Evolutionary conservation across 2,888 invertebrate species (phyloP).

Genomic region (Drosophila borborema): DNA sequence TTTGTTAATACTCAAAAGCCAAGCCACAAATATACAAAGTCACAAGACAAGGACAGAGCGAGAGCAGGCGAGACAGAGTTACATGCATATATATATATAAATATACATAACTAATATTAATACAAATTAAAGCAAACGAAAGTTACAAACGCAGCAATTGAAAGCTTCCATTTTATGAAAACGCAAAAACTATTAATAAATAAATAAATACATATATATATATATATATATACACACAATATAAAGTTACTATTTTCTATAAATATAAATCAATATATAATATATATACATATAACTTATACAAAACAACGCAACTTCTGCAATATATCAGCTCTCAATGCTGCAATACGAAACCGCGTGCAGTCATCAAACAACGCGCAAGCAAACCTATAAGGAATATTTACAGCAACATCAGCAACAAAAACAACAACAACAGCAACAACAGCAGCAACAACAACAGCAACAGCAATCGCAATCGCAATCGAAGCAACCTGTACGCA

Average conservation of each 20-base stretch:
- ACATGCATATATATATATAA: conserved; percentile 11
- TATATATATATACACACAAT: conserved; percentile 15
- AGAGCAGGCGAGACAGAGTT: conserved; percentile 23
- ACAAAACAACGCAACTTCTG: background rate
- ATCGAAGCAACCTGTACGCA: conserved; percentile 68
- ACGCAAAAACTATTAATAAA: conserved; percentile 38
- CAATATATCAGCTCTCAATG: conserved; percentile 50
- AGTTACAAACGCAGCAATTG: conserved; percentile 80
- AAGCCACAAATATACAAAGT: conserved; percentile 15
- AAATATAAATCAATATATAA: conserved; percentile 32
- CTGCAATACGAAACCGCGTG: conserved; percentile 72
- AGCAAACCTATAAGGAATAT: conserved; percentile 42
- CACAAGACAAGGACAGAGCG: conserved; percentile 4
- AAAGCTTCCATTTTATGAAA: conserved; percentile 76
- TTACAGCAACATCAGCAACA: conserved; percentile 54
- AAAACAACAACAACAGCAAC: conserved; percentile 33
- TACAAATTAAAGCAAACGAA: conserved; percentile 60
- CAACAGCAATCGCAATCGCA: conserved; percentile 42
- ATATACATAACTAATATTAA: background rate
- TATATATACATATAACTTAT: background rate
- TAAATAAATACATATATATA: conserved; percentile 54
- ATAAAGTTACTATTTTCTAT: conserved; percentile 76
- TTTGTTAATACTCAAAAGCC: conserved; percentile 49
- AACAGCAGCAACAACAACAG: conserved; percentile 34
- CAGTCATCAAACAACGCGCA: conserved; percentile 53